Conservation (phyloP, 2,797 vertebrate species). For the Anas flavirostris region DNA sequence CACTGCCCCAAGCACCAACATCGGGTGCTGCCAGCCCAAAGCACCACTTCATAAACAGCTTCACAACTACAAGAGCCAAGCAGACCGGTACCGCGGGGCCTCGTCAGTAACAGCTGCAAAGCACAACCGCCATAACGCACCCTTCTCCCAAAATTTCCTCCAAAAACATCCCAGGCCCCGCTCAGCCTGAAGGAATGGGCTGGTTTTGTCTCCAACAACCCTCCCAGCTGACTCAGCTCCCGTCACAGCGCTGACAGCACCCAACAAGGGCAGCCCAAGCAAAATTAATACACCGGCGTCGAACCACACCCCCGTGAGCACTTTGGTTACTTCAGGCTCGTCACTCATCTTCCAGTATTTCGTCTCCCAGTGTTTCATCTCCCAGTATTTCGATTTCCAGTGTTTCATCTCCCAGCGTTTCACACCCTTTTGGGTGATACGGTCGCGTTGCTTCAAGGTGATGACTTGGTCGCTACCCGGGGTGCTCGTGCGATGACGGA, state of each 20-base stretch:
- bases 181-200: fast-evolving
- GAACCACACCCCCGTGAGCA: neutral
- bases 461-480: fast-evolving
- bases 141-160: neutral
- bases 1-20: fast-evolving
- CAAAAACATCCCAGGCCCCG: neutral
- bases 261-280: neutral
- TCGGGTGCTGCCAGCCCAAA: neutral
- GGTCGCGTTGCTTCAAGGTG: neutral
- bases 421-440: neutral
- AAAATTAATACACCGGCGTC: fast-evolving
- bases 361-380: no score
- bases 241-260: fast-evolving
- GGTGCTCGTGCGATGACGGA: neutral
- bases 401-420: neutral
- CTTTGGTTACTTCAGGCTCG: neutral
- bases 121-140: fast-evolving
- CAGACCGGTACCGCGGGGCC: fast-evolving
- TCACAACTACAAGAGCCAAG: neutral
- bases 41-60: fast-evolving
- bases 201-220: neutral
- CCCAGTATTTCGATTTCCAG: no score
- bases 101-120: fast-evolving
- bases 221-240: neutral
- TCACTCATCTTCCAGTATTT: fast-evolving